These are phyloP conservation scores for Solen grandis DNA, from an alignment of 1,140 invertebrate species.

Conservation along the genomic window DNA sequence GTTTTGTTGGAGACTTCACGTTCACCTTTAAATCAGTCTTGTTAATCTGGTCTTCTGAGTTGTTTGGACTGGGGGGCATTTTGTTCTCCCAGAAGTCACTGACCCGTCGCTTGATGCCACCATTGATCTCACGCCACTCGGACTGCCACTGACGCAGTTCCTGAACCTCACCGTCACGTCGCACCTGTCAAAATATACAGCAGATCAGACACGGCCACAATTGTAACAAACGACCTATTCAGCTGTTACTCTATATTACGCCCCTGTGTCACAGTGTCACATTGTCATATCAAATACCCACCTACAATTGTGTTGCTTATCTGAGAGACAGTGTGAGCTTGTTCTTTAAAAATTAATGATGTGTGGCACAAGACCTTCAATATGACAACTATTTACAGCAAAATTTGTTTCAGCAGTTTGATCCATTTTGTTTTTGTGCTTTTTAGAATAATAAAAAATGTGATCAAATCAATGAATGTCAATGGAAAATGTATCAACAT, in stretches of 20 bases:
- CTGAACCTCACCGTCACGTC: slow-evolving; percentile 77
- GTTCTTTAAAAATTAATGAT: not conserved
- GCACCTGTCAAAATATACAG: slow-evolving; percentile 66
- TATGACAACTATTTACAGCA: too few relatives aligned
- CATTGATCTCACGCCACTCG: slow-evolving; percentile 79
- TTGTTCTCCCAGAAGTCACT: slow-evolving; percentile 78
- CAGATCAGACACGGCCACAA: not conserved
- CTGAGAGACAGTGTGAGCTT: not conserved
- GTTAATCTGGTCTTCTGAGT: slow-evolving; percentile 58
- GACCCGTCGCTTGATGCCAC: slow-evolving; percentile 72
- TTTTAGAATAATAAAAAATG: too few relatives aligned
- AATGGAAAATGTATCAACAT: too few relatives aligned
- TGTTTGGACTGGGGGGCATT: slow-evolving; percentile 70
- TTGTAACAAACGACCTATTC: not conserved
- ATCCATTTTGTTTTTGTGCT: too few relatives aligned
- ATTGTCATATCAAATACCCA: not conserved
- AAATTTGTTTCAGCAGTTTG: too few relatives aligned
- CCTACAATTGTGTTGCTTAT: not conserved
- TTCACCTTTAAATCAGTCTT: slow-evolving; percentile 43
- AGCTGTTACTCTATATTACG: not conserved
- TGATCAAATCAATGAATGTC: too few relatives aligned
- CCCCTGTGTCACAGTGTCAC: not conserved
- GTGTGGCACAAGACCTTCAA: not conserved
- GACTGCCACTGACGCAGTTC: slow-evolving; percentile 80
- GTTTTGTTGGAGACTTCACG: slow-evolving; percentile 49